Percentiles rank a stretch among this genome's conserved stretches.
Evolutionary conservation across 2,797 vertebrate species (phyloP).

Genomic region (Coregonus sp.): DNA sequence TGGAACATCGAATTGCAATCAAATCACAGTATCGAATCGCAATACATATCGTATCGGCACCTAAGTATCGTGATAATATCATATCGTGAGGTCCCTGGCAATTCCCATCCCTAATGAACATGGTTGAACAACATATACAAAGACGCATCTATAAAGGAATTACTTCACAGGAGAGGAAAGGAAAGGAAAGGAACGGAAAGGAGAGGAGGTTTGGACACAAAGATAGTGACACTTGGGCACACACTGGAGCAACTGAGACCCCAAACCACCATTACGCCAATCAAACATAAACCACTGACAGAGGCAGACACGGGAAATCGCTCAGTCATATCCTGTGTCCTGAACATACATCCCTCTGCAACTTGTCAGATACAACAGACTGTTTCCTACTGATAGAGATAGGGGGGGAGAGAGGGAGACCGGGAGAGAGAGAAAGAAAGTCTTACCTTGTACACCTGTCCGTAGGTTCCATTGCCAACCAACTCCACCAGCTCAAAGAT

Average conservation of each 20-base stretch:
- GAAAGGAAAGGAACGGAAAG: background rate
- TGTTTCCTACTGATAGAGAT: background rate
- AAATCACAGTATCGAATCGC: no score
- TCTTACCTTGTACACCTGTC: constrained; percentile 93
- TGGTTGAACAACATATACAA: background rate
- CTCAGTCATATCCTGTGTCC: constrained; percentile 42
- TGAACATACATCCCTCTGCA: constrained; percentile 25
- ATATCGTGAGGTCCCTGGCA: no score
- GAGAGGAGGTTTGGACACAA: constrained; percentile 32
- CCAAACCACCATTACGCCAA: constrained; percentile 51
- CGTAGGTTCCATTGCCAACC: constrained; percentile 94
- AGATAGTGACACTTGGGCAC: constrained; percentile 46
- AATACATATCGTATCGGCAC: no score
- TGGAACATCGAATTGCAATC: no score
- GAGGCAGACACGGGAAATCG: constrained; percentile 3
- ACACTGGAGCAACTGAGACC: constrained; percentile 29
- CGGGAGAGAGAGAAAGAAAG: background rate
- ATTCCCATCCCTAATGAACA: no score
- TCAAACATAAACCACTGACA: constrained; percentile 11
- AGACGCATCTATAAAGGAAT: constrained; percentile 16
- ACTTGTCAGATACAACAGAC: background rate
- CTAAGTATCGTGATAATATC: no score
- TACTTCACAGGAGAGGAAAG: background rate
- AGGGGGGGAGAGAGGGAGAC: background rate
- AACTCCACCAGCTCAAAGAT: constrained; percentile 95